phyloP scores from a whole-genome alignment of 2,888 invertebrate genomes.

The Galerucella nymphaeae region DNA sequence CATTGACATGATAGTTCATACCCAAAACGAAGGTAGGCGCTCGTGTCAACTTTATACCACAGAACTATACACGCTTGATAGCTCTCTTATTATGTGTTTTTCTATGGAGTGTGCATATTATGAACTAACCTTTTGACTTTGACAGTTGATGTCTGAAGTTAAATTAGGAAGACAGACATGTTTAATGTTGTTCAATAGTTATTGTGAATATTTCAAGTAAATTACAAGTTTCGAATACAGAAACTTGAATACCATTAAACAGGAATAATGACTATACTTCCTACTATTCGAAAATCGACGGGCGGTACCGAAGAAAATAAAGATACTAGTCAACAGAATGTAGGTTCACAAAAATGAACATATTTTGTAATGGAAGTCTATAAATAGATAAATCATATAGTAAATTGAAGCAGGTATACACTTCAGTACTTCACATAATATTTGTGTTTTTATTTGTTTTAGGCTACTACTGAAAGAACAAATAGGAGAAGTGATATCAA shows the following conservation, averaged over 20 bases:
- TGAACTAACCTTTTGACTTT: not conserved
- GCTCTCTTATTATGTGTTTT: no score
- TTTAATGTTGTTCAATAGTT: slow-evolving; percentile 19
- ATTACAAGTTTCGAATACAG: slow-evolving; percentile 1
- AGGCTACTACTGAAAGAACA: slow-evolving; percentile 59
- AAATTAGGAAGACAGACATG: not conserved
- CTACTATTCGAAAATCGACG: slow-evolving; percentile 59
- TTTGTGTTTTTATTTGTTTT: slow-evolving; percentile 43
- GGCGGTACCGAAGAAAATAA: slow-evolving; percentile 59
- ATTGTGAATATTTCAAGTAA: slow-evolving; percentile 14
- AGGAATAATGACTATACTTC: slow-evolving; percentile 62
- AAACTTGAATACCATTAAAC: slow-evolving; percentile 16
- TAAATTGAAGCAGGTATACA: slow-evolving; percentile 10
- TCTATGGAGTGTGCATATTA: no score
- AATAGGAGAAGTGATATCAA: slow-evolving; percentile 60
- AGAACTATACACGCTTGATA: no score
- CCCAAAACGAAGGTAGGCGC: no score
- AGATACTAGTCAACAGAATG: slow-evolving; percentile 60
- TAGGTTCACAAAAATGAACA: slow-evolving; percentile 51
- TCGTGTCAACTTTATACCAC: no score
- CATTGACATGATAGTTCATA: no score
- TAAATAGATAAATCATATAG: slow-evolving; percentile 40
- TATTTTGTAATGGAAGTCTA: slow-evolving; percentile 44
- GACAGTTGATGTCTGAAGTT: not conserved
- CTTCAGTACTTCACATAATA: slow-evolving; percentile 35